These are phyloP conservation scores for Vulpes vulpes DNA, from an alignment of 2,113 vertebrate genomes.

Conservation along the genomic window DNA sequence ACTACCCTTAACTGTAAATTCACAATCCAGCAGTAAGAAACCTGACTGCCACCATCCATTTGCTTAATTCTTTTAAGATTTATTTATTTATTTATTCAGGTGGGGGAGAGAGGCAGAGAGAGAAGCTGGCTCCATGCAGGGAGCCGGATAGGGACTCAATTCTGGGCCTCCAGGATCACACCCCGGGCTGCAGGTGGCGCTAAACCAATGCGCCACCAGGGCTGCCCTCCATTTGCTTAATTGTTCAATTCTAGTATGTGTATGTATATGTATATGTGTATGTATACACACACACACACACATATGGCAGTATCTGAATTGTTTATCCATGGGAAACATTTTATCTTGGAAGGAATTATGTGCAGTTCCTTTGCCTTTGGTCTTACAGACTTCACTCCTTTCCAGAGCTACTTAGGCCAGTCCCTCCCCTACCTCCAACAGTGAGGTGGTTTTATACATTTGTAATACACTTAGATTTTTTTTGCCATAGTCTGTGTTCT, in stretches of 20 bases:
- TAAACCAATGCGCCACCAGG: too few species aligned
- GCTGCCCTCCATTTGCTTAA: not conserved
- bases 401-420: not conserved
- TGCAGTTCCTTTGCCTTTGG: not conserved
- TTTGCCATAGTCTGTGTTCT: not conserved
- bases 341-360: not conserved
- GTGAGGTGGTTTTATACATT: not conserved
- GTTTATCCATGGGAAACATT: not conserved
- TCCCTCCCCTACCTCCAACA: not conserved
- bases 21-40: not conserved
- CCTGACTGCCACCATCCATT: not conserved
- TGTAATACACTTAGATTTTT: not conserved
- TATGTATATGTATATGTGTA: not conserved
- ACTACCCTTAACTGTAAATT: not conserved
- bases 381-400: not conserved
- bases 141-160: too few species aligned
- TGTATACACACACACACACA: not conserved
- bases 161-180: too few species aligned
- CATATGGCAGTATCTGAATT: not conserved
- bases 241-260: not conserved
- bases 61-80: too few species aligned
- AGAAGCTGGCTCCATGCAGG: too few species aligned
- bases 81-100: too few species aligned
- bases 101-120: too few species aligned
- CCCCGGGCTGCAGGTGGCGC: too few species aligned